Evolutionary conservation across 2,888 invertebrate genomes (phyloP).

Genomic region (Crioceris asparagi): DNA sequence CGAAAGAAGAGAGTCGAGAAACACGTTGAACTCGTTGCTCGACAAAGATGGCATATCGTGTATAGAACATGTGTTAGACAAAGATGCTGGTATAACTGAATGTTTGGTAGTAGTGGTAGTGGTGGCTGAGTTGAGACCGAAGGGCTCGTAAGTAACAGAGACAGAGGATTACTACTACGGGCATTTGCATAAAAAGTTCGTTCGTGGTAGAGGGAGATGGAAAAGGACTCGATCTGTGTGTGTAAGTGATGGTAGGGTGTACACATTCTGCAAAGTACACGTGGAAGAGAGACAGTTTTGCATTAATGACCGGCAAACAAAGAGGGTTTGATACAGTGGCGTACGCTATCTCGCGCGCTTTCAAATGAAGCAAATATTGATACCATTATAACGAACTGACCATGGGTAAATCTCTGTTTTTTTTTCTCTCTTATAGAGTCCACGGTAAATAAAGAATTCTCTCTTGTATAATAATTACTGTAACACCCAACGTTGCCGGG

Average conservation of each 20-base stretch:
- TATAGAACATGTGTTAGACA: slow-evolving; percentile 35
- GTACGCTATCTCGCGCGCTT: no score
- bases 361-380: no score
- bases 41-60: no score
- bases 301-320: slow-evolving; percentile 30
- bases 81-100: slow-evolving; percentile 30
- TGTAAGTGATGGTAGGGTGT: slow-evolving; percentile 21
- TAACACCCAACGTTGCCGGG: no score
- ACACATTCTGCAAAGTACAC: slow-evolving; percentile 22
- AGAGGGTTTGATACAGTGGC: slow-evolving; percentile 20
- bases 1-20: no score
- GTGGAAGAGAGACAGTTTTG: slow-evolving; percentile 29
- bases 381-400: no score
- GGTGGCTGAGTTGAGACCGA: neutral
- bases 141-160: slow-evolving; percentile 25
- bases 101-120: no score
- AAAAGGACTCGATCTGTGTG: slow-evolving; percentile 14
- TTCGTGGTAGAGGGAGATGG: slow-evolving; percentile 9
- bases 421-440: no score
- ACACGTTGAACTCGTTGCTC: no score
- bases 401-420: no score
- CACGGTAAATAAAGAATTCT: no score
- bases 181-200: slow-evolving; percentile 29
- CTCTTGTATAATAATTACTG: no score
- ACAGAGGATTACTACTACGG: slow-evolving; percentile 23